phyloP scores from a whole-genome alignment of 2,113 vertebrate genomes.

The Prionailurus bengalensis region DNA sequence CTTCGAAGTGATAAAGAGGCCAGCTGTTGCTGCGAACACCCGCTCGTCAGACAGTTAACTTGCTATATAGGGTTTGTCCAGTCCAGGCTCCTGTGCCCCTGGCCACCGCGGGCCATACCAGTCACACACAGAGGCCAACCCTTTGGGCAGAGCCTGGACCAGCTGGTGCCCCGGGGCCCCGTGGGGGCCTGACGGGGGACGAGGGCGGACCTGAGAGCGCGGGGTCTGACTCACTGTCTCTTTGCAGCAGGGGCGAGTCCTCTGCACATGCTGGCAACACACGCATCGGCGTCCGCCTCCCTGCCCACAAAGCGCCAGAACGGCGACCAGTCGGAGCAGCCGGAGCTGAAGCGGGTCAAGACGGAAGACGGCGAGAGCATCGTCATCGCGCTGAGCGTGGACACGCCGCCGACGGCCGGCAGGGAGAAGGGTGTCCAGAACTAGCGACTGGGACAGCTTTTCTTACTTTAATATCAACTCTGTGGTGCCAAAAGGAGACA shows the following conservation, averaged over 20 bases:
- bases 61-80: not conserved
- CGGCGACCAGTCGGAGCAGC: constrained; percentile 90
- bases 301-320: constrained; percentile 98
- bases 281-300: constrained; percentile 95
- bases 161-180: not conserved
- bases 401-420: constrained; percentile 86
- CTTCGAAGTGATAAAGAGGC: fast-evolving
- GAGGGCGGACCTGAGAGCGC: fast-evolving
- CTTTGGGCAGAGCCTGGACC: not conserved
- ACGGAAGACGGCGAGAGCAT: constrained; percentile 89
- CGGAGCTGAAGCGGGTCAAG: constrained; percentile 93
- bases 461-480: constrained; percentile 82
- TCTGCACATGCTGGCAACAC: constrained; percentile 96
- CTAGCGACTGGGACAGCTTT: constrained; percentile 85
- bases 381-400: constrained; percentile 89
- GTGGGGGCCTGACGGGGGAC: not conserved
- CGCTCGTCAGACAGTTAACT: too few relatives aligned
- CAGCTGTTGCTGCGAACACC: fast-evolving
- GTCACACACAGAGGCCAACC: fast-evolving
- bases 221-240: not conserved
- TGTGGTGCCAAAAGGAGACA: constrained; percentile 96
- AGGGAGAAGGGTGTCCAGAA: constrained; percentile 91
- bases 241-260: constrained; percentile 93
- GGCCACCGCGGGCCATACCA: fast-evolving
- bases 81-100: not conserved